Evolutionary conservation across 2,113 vertebrate species (phyloP), one percentile per base, ranked within the genome.

Genomic region (Hydrolagus affinis): DNA sequence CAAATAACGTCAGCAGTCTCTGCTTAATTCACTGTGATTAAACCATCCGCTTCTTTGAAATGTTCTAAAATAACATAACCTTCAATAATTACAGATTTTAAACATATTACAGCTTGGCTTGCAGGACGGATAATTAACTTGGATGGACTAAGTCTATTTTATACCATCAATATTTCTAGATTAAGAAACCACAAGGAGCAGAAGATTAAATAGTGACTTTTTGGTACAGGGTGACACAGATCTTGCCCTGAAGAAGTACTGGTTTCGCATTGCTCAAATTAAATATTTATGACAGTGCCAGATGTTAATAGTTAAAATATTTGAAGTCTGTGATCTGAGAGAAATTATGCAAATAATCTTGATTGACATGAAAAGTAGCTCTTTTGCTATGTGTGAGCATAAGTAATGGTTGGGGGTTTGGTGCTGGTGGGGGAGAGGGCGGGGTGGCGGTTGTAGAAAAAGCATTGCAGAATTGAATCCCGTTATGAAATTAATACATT

Each of bases 31-130:
- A 30, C 4, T 32, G n/a, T 12, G 28, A 11, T 83, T 68, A 21
- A 83, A 10, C 78, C 78, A 66, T 83, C 78, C 66, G 78, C 17
- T 83, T 32, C 62, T 8, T 32, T 4, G 15, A 66, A 83, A 32
- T 1, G 66, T 66, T 83, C 78, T 17, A 83, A 32, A 83, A 30
- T 32, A 32, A 21, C 28, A 25, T 19, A 21, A 32, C 15, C 25
- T 32, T 83, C 3, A 25, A 32, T 11, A 30, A 32, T 11, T 66
- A 30, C 60, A 78, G 30, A 44, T 44, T 44, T 44, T 44, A 44
- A 3, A 44, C 1, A 44, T 44, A 44, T 44, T 44, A 44, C 44
- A 44, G 44, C 44, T 44, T 44, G 1, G 44, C 44, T 44, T 44
- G 44, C 44, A 44, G 44, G 44, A 15, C 3, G 66, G 21, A 69